Percentiles rank a stretch among this genome's conserved stretches.
Evolutionary conservation across 37 sponge, comb jelly and placozoan genomes (phyloP).

Genomic region (Dysidea cf. avara): DNA sequence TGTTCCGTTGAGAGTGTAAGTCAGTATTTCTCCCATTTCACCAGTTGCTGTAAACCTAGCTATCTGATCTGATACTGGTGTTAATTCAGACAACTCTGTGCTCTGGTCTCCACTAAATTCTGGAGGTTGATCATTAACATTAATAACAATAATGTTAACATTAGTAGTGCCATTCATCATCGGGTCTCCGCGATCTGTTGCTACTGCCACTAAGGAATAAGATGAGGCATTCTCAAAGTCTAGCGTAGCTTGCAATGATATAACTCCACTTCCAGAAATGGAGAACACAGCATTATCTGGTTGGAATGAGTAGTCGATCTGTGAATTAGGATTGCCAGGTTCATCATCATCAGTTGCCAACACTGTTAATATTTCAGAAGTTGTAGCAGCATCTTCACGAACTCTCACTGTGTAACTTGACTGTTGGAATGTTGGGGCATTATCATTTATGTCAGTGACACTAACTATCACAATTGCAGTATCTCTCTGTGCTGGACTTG

Average conservation of each 20-base stretch:
- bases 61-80: too few relatives aligned
- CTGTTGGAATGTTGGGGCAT: conserved; percentile 39
- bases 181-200: conserved; percentile 44
- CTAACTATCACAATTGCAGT: too few relatives aligned
- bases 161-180: background rate
- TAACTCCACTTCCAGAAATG: background rate
- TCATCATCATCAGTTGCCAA: conserved; percentile 45
- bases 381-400: conserved; percentile 1
- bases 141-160: background rate
- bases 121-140: conserved; percentile 41
- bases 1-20: too few relatives aligned
- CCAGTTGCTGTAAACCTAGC: too few relatives aligned
- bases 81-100: too few relatives aligned
- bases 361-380: conserved; percentile 13
- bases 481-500: conserved; percentile 6
- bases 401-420: conserved; percentile 10
- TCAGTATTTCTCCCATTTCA: too few relatives aligned
- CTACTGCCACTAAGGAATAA: conserved; percentile 33
- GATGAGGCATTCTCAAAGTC: conserved; percentile 37
- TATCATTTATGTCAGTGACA: conserved; percentile 42
- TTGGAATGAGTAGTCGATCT: background rate
- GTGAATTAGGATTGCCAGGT: background rate
- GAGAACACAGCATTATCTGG: background rate
- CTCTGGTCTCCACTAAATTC: conserved; percentile 15
- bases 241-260: background rate